Evolutionary conservation across 2,113 vertebrate species (phyloP), one percentile per base, ranked within the genome.

Genomic region (Serilophus lunatus): DNA sequence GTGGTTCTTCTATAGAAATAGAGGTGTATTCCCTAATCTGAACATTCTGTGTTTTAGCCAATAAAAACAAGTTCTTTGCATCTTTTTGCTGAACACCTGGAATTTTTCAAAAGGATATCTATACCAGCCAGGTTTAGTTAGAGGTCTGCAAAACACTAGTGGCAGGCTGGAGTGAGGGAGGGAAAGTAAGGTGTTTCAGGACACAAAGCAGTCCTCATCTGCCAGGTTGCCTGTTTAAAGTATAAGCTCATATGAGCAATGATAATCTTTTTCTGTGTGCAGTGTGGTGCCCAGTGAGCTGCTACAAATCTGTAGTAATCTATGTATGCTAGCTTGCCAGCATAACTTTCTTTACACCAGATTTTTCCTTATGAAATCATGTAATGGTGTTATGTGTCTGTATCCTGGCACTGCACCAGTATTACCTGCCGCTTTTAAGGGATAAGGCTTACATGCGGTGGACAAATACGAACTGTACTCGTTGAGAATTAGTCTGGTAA

Each of bases 21-120:
- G 11, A 74, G 33, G 4, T 36, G 3, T 24, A 29, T 60, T 86
- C 36, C 24, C 56, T 47, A 60, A 69, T 35, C 28, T 18, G 36
- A 82, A 53, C 25, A 24, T 49, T 56, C 70, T 3, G 22, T 66
- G 9, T 15, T 53, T 91, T 65, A 86, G 31, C 18, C 53, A 63
- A 82, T 45, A 59, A 63, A 82, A 78, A n/a, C 12, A 45, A 18
- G 9, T 25, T 35, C 31, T 88, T 80, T 78, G 17, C 42, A 66
- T 63, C 44, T 47, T 88, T 81, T 86, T 86, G 26, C 29, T 49
- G 71, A 86, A 81, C 68, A 83, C 79, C 56, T 90, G 82, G 44
- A 50, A 12, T 70, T 94, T 93, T 96, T 93, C 88, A 63, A 69
- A 72, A 45, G 54, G 14, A 33, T 90, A 54, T 69, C 78, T 70